Evolutionary conservation across 1,140 invertebrate species (phyloP), one percentile per base, ranked within the genome.

Genomic region (Temnothorax curvispinosus): DNA sequence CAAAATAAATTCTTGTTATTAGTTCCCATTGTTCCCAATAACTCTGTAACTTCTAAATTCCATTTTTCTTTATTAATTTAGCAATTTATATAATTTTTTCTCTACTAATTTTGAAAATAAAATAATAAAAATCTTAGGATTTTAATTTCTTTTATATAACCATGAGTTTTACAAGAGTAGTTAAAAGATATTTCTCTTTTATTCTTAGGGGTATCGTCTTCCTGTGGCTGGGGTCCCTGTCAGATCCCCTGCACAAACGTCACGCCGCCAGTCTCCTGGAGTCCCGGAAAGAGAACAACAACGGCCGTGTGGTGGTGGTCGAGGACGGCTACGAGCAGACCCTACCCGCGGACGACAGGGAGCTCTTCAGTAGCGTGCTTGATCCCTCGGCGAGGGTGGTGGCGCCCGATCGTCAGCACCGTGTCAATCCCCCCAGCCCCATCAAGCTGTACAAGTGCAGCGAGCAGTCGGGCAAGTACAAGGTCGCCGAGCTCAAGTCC

Each of bases 271-370:
- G 85, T 89, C 90, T 95, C 8, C 67, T 95, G 15, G 94, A 95
- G 41, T 82, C 91, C 3, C 87, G 90, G 15, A 94, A 94, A 62
- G 91, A 94, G 4, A 94, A 94, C 44, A 96, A 96, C 56, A 96
- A 96, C 56, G 93, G 94, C 74, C 88, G 96, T 3, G 96, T 98
- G 41, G 96, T 97, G 9, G 96, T 98, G 54, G 96, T 98, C 0
- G 98, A 98, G 87, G 98, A 99, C 94, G 98, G 98, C 15, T 97
- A 98, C 90, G 98, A 99, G 93, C 97, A 97, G 88, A 97, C 97
- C 0, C 94, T 98, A 62, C 95, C 96, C 1, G 94, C 95, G 1
- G 95, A 96, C 0, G 97, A 98, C 84, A 96, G 96, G 82, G 94
- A 95, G 18, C 92, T 97, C 47, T 97, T 98, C 87, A 97, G 98